Evolutionary conservation across 2,888 invertebrate species (phyloP), one percentile per base, ranked within the genome.

Genomic region (Pristionchus fissidentatus): DNA sequence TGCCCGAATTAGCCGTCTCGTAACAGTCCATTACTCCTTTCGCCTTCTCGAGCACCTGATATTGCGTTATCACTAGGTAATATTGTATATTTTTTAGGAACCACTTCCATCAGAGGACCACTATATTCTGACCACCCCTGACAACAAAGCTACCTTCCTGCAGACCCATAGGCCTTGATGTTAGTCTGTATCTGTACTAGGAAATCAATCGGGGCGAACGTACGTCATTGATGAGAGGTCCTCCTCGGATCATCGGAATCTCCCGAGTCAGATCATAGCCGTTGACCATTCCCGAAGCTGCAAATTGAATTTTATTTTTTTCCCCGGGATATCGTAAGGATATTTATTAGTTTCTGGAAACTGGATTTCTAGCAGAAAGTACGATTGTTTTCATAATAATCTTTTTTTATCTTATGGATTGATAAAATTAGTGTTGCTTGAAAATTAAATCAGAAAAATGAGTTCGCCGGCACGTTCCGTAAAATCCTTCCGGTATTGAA

Each of bases 251-350:
- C 3, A 19, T 79, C 26, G 79, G 79, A 5, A 79, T 57, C 26
- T 79, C 79, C 10, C 55, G 13, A 1, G 55, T 79, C 38, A 79
- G 79, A 38, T 79, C 79, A 38, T 43, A 57, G 38, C 79, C 79
- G 15, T 55, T n/a, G 41, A 55, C 35, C 38, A 38, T 26, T 29
- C 55, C 75, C 7, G 46, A 46, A 29, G 46, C 75, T 77, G 49
- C 15, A 77, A 77, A 3, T 19, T 32, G 32, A n/a, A 55, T 4
- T 22, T 55, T 55, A 70, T 15, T 26, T 3, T 66, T 26, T 60
- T 60, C 32, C 55, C 55, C n/a, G 1, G n/a, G n/a, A n/a, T n/a
- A n/a, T n/a, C n/a, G n/a, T n/a, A n/a, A n/a, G n/a, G n/a, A n/a
- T n/a, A n/a, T n/a, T n/a, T n/a, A n/a, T n/a, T n/a, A n/a, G n/a